Evolutionary conservation across 2,888 invertebrate genomes (phyloP).

Genomic region (Tineola bisselliella): DNA sequence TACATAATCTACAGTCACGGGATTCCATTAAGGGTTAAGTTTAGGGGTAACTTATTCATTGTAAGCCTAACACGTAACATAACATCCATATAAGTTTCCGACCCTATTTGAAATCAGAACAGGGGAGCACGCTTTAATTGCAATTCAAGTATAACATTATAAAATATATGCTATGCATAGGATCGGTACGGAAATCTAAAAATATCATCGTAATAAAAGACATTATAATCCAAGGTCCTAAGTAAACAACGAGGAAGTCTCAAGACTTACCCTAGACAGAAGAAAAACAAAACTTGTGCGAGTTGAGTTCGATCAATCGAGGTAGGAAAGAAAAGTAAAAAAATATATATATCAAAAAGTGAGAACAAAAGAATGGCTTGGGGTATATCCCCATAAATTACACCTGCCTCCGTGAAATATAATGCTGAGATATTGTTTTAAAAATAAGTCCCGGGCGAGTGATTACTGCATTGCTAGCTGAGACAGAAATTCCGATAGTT

Average conservation of each 20-base stretch:
- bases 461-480: slow-evolving; percentile 55
- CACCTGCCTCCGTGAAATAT: slow-evolving; percentile 58
- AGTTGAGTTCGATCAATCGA: slow-evolving; percentile 43
- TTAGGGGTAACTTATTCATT: not conserved
- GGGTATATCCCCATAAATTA: slow-evolving; percentile 45
- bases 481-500: slow-evolving; percentile 63
- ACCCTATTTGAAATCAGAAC: not conserved
- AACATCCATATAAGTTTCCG: not conserved
- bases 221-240: slow-evolving; percentile 48
- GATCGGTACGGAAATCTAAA: not conserved
- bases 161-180: not conserved
- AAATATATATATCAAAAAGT: slow-evolving; percentile 50
- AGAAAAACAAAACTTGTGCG: slow-evolving; percentile 51
- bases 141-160: not conserved
- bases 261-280: slow-evolving; percentile 54
- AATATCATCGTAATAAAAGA: slow-evolving; percentile 27
- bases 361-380: slow-evolving; percentile 30
- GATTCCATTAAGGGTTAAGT: not conserved
- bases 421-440: slow-evolving; percentile 60
- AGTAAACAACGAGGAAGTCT: slow-evolving; percentile 47
- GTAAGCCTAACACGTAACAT: not conserved
- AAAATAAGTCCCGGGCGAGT: slow-evolving; percentile 51
- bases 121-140: not conserved
- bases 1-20: not conserved
- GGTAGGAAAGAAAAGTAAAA: slow-evolving; percentile 32